phyloP scores from a whole-genome alignment of 2,113 vertebrate species.

The Burhinus bistriatus region DNA sequence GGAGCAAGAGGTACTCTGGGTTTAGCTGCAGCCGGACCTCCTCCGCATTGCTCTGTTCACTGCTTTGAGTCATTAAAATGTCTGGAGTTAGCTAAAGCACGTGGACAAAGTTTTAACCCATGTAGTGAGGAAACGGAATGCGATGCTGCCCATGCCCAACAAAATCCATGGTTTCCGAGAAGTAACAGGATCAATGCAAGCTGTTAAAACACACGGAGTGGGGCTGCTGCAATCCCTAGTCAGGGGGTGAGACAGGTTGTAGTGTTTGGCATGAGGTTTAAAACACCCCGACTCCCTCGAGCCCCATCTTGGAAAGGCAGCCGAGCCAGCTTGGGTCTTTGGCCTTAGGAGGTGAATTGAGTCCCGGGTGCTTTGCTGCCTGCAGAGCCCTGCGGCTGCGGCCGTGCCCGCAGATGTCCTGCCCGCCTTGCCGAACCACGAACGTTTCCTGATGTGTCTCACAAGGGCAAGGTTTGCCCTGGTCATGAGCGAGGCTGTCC shows the following conservation, averaged over 20 bases:
- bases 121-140: not conserved
- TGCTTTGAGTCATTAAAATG: too few relatives aligned
- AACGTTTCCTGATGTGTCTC: fast-evolving
- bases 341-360: not conserved
- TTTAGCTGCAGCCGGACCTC: not conserved
- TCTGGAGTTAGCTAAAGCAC: fast-evolving
- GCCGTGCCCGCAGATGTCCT: not conserved
- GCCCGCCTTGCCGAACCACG: too few relatives aligned
- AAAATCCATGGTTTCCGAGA: not conserved
- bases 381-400: not conserved
- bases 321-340: not conserved
- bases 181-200: fast-evolving
- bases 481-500: not conserved
- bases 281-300: too few relatives aligned
- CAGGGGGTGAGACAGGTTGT: not conserved
- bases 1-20: not conserved
- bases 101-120: not conserved
- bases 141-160: not conserved
- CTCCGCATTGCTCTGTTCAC: fast-evolving
- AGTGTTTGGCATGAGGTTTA: not conserved
- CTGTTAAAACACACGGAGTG: not conserved
- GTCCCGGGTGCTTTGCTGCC: not conserved
- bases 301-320: not conserved
- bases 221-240: not conserved
- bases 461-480: not conserved